Evolutionary conservation across 2,797 vertebrate species (phyloP).

Genomic region (Trematomus bernacchii): DNA sequence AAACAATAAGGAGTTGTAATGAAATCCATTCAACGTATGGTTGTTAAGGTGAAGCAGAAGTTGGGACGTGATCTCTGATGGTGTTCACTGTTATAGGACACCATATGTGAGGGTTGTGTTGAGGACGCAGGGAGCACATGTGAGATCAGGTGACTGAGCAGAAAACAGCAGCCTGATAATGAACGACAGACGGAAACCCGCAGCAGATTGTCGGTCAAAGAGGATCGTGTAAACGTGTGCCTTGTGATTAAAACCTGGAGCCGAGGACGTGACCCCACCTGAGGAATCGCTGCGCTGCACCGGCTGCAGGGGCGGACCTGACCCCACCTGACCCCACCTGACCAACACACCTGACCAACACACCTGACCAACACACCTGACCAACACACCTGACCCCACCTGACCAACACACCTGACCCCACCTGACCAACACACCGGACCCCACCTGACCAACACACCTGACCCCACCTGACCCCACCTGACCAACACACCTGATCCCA

Average conservation of each 20-base stretch:
- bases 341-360: not conserved
- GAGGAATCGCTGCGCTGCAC: not conserved
- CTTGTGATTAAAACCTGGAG: slow-evolving; percentile 1
- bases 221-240: slow-evolving; percentile 33
- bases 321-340: slow-evolving; percentile 25
- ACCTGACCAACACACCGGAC: too few relatives aligned
- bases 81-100: slow-evolving; percentile 29
- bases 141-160: slow-evolving; percentile 68
- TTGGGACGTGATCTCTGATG: not conserved
- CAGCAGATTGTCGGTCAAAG: slow-evolving; percentile 37
- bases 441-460: too few relatives aligned
- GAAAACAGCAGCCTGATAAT: slow-evolving; percentile 13
- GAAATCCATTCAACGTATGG: too few relatives aligned
- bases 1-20: not conserved
- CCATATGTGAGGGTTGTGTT: not conserved
- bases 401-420: too few relatives aligned
- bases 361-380: too few relatives aligned
- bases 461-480: too few relatives aligned
- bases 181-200: slow-evolving; percentile 14
- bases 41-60: not conserved
- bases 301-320: not conserved
- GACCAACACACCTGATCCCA: too few relatives aligned
- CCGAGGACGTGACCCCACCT: not conserved
- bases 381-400: too few relatives aligned
- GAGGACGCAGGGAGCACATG: slow-evolving; percentile 7